These are phyloP conservation scores for Anarrhichthys ocellatus DNA, from an alignment of 2,113 vertebrate genomes.

Conservation along the genomic window DNA sequence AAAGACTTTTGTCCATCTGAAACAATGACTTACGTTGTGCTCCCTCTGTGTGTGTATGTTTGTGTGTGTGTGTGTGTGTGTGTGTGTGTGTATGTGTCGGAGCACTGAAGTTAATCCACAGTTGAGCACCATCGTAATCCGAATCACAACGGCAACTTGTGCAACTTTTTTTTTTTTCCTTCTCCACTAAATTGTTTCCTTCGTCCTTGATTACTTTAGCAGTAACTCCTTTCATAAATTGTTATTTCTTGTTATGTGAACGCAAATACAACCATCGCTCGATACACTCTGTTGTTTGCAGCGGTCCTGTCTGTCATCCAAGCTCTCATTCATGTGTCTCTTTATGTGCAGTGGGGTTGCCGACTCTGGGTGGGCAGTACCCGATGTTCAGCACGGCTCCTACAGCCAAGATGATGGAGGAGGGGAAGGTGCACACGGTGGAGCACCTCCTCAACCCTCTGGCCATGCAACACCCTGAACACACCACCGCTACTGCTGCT, in stretches of 20 bases:
- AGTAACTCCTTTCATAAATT: conserved; percentile 5
- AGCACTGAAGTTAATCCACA: conserved; percentile 67
- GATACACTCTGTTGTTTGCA: neutral
- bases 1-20: conserved; percentile 75
- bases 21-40: conserved; percentile 73
- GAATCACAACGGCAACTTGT: conserved; percentile 76
- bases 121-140: conserved; percentile 73
- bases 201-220: neutral
- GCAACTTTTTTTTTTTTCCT: conserved; percentile 46
- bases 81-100: conserved; percentile 34
- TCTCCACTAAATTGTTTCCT: conserved; percentile 34
- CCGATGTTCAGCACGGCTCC: conserved; percentile 91
- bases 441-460: conserved; percentile 97
- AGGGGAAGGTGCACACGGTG: conserved; percentile 93
- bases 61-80: conserved; percentile 20
- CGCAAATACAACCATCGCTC: neutral
- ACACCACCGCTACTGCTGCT: conserved; percentile 73
- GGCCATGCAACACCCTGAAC: conserved; percentile 90
- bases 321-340: conserved; percentile 49
- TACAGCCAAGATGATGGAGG: conserved; percentile 92
- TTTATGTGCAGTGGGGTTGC: conserved; percentile 89
- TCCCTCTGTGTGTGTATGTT: conserved; percentile 37
- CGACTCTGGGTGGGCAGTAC: conserved; percentile 91
- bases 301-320: conserved; percentile 36
- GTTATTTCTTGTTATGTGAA: conserved; percentile 2